A percentile compares a stretch with the other conserved stretches of the same genome.
These are phyloP conservation scores for Mormyrus proboscirostris DNA, from an alignment of 2,797 vertebrate species.

Conservation along the genomic window DNA sequence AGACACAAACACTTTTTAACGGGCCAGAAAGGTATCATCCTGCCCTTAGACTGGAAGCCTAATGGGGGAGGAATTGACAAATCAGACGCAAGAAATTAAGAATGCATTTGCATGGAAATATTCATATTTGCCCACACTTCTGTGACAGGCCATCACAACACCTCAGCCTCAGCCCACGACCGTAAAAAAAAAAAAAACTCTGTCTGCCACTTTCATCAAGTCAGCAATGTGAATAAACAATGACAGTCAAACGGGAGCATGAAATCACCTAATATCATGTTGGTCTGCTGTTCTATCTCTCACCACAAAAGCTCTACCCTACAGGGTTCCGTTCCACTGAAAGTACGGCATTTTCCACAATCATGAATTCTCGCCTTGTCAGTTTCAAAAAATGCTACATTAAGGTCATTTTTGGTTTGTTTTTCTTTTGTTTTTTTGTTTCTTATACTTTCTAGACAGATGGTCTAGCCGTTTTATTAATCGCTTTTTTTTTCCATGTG, in stretches of 20 bases:
- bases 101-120: constrained; percentile 71
- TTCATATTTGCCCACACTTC: constrained; percentile 61
- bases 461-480: constrained; percentile 59
- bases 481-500: constrained; percentile 36
- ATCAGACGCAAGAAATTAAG: constrained; percentile 70
- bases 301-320: constrained; percentile 54
- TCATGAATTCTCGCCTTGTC: constrained; percentile 27
- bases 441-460: constrained; percentile 46
- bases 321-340: constrained; percentile 47
- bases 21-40: background rate
- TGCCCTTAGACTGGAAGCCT: background rate
- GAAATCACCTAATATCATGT: constrained; percentile 74
- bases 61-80: constrained; percentile 58
- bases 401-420: constrained; percentile 53
- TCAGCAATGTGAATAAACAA: constrained; percentile 80
- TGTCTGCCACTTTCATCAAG: constrained; percentile 82
- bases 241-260: constrained; percentile 76
- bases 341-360: constrained; percentile 31
- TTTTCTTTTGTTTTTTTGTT: constrained; percentile 34
- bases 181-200: constrained; percentile 49
- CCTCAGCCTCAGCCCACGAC: constrained; percentile 48
- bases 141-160: constrained; percentile 64
- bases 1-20: background rate
- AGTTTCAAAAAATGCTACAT: constrained; percentile 54
- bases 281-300: constrained; percentile 46